These are phyloP conservation scores for Mohoua ochrocephala DNA, from an alignment of 2,113 vertebrate genomes.

Conservation along the genomic window DNA sequence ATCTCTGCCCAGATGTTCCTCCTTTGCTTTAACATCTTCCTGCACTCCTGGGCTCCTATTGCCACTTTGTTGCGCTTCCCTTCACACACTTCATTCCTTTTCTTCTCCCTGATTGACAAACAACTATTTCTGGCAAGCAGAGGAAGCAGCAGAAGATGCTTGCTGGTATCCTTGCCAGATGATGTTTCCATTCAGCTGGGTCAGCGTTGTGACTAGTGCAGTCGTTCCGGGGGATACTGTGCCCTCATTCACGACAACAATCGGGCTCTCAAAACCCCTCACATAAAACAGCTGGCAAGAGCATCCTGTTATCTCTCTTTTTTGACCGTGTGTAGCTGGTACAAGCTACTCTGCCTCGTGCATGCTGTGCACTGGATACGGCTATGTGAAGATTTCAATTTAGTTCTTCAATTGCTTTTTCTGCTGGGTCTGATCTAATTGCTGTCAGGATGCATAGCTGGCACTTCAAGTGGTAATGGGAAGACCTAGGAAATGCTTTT, in stretches of 20 bases:
- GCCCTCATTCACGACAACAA: conserved; percentile 37
- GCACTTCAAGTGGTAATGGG: background rate
- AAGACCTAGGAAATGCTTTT: background rate
- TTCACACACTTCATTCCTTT: background rate
- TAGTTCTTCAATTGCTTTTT: conserved; percentile 34
- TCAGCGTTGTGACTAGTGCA: background rate
- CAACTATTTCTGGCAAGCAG: conserved; percentile 23
- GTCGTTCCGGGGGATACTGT: background rate
- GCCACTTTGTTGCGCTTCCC: background rate
- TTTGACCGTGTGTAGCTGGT: background rate
- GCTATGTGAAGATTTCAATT: conserved; percentile 7
- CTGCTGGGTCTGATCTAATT: conserved; percentile 6
- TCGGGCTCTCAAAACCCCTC: background rate
- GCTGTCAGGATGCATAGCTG: background rate
- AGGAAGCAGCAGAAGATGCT: conserved; percentile 5
- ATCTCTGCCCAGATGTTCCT: conserved; percentile 16
- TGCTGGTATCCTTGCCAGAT: background rate
- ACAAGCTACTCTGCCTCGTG: background rate
- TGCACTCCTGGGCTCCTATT: background rate
- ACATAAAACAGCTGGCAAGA: conserved; percentile 40
- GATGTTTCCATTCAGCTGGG: conserved; percentile 26
- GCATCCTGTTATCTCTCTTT: background rate
- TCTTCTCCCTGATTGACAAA: background rate
- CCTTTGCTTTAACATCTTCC: conserved; percentile 16
- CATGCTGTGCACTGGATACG: background rate